Evolutionary conservation across 1,140 invertebrate species (phyloP), one percentile per base, ranked within the genome.

Genomic region (Drosophila sucinea): DNA sequence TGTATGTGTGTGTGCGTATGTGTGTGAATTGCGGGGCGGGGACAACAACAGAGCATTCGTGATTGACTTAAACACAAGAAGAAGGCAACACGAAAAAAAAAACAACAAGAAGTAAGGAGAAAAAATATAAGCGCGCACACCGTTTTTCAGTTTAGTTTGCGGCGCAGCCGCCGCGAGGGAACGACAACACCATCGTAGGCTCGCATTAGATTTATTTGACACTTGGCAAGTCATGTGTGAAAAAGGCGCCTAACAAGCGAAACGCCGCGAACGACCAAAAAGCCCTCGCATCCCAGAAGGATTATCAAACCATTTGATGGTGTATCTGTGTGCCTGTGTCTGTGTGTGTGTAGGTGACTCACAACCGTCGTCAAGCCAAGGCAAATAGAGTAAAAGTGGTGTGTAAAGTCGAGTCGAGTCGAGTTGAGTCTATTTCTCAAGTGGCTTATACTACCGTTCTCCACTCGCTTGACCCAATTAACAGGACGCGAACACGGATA

Each of bases 121-220:
- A 51, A 51, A 51, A 51, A 51, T 27, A 51, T 27, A 89, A 82
- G 76, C 84, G 84, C 84, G 84, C 80, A 89, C 80, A 89, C 63
- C 5, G 44, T 64, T 89, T 89, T 89, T 89, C 58, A 81, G 85
- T 89, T 89, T 89, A 89, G 84, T 89, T 89, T 89, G 84, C 84
- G 84, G 84, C 84, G 85, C 81, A 84, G 80, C 76, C 80, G 84
- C 84, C 84, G 77, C 84, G 68, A 82, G 84, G 84, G 77, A 86
- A 81, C 84, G 85, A 73, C 75, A 68, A 70, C 74, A 27, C 64
- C 67, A 44, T 33, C 67, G 69, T 70, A 63, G 60, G 8, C 35
- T 62, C 64, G 60, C 66, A 62, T 61, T 55, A 60, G 71, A 89
- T 89, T 89, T 89, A 89, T 89, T 89, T 89, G 84, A 73, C 84